These are phyloP conservation scores for Ceraclea dissimilis DNA, from an alignment of 2,888 invertebrate species.

Conservation along the genomic window DNA sequence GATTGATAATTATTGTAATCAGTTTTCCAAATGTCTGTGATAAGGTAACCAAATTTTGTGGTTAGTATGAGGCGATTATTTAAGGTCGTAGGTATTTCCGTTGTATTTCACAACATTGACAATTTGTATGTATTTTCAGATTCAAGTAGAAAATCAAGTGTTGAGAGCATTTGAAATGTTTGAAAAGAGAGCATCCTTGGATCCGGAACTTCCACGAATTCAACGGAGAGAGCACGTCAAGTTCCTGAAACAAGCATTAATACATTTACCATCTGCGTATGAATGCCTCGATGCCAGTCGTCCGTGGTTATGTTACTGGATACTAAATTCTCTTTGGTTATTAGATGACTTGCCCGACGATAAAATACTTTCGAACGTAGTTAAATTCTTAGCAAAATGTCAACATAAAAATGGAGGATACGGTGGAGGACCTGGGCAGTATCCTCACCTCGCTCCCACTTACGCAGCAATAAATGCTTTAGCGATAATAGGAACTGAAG, in stretches of 20 bases:
- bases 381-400: slow-evolving; percentile 50
- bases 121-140: too few species aligned
- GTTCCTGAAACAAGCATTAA: slow-evolving; percentile 61
- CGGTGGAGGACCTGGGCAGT: slow-evolving; percentile 90
- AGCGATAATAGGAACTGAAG: slow-evolving; percentile 79
- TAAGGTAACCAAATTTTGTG: too few species aligned
- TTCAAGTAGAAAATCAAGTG: slow-evolving; percentile 38
- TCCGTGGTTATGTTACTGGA: slow-evolving; percentile 98
- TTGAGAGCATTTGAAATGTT: slow-evolving; percentile 39
- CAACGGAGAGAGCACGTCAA: slow-evolving; percentile 56
- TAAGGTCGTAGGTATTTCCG: too few species aligned
- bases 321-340: slow-evolving; percentile 80
- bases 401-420: slow-evolving; percentile 81
- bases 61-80: too few species aligned
- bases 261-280: slow-evolving; percentile 60
- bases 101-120: too few species aligned
- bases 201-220: slow-evolving; percentile 51
- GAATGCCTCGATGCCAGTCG: slow-evolving; percentile 89
- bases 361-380: slow-evolving; percentile 37
- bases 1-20: too few species aligned
- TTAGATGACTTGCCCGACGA: slow-evolving; percentile 44
- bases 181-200: slow-evolving; percentile 40
- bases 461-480: slow-evolving; percentile 95
- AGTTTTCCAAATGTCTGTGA: too few species aligned
- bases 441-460: slow-evolving; percentile 91